These are phyloP conservation scores for Agraylea sexmaculata DNA, from an alignment of 1,140 invertebrate genomes.

Conservation along the genomic window DNA sequence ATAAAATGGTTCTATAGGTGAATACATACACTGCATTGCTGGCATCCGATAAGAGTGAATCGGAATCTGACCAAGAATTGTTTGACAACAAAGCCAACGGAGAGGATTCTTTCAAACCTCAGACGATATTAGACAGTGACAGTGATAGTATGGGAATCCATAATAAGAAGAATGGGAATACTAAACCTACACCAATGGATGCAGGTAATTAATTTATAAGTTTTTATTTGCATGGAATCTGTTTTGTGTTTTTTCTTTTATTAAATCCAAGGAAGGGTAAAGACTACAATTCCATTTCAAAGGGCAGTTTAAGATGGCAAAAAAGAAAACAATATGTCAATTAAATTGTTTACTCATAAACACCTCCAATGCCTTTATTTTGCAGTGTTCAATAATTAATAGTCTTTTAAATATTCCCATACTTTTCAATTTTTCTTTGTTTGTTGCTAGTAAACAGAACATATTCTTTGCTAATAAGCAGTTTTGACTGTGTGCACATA, in stretches of 20 bases:
- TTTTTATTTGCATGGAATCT: no score
- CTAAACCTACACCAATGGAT: constrained; percentile 36
- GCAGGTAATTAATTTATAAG: constrained; percentile 30
- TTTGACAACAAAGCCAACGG: constrained; percentile 33
- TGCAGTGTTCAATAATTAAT: no score
- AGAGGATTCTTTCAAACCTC: constrained; percentile 22
- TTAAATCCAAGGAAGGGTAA: no score
- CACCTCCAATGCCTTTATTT: no score
- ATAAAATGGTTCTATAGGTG: constrained; percentile 24
- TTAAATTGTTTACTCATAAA: no score
- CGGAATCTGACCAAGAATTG: constrained; percentile 30
- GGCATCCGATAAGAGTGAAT: constrained; percentile 20
- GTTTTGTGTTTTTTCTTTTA: no score
- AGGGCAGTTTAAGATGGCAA: no score
- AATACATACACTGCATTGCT: constrained; percentile 30
- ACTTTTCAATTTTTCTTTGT: not conserved
- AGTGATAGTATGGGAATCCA: constrained; percentile 27
- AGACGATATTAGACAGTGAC: constrained; percentile 26
- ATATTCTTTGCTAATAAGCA: no score
- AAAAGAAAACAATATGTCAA: no score
- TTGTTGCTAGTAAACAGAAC: no score
- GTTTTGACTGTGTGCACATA: no score
- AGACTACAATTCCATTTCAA: no score
- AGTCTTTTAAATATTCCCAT: not conserved
- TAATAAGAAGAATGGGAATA: constrained; percentile 27